Base-by-base conservation (phyloP, 2,888 invertebrate species). In the Falcaria lacertinaria region DNA sequence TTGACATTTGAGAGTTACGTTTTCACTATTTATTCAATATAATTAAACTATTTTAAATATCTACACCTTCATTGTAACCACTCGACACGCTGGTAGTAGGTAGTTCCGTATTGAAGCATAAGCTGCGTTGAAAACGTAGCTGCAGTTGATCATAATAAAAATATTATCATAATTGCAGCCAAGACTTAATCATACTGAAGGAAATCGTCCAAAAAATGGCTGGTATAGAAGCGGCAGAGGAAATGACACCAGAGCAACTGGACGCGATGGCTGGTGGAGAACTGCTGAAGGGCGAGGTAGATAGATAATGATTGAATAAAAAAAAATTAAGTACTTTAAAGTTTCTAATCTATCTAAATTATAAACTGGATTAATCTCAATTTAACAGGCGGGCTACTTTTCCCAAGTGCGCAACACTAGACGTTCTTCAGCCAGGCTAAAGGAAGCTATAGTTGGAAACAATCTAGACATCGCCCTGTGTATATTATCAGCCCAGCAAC, bases 121-220 rank as follows among this genome's bases (percentile, higher is more conserved):
- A n/a, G n/a, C n/a, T n/a, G n/a, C n/a, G n/a, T n/a, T n/a, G n/a
- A n/a, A n/a, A n/a, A n/a, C n/a, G n/a, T n/a, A n/a, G n/a, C n/a
- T n/a, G n/a, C n/a, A n/a, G n/a, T n/a, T n/a, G n/a, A n/a, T n/a
- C n/a, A 5, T 22, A 22, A 22, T 22, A 7, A 22, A 22, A 2
- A 22, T 22, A 7, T 22, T 22, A 6, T 73, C n/a, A n/a, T n/a
- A n/a, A n/a, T 14, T 37, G 16, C 75, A 95, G 96, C 86, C 93
- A 94, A 90, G 98, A 98, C 86, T 90, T 98, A 60, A 88, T 99
- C 22, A 95, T 99, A 56, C 89, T 99, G 43, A 97, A 98, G 77
- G 99, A 99, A 89, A 96, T 99, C 56, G 97, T 99, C 34, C 97
- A 98, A 85, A 99, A 98, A 90, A 99, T 99, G 99, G 97, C 98